Evolutionary conservation across 2,888 invertebrate genomes (phyloP), one percentile per base, ranked within the genome.

Genomic region (Lottia gigantea): DNA sequence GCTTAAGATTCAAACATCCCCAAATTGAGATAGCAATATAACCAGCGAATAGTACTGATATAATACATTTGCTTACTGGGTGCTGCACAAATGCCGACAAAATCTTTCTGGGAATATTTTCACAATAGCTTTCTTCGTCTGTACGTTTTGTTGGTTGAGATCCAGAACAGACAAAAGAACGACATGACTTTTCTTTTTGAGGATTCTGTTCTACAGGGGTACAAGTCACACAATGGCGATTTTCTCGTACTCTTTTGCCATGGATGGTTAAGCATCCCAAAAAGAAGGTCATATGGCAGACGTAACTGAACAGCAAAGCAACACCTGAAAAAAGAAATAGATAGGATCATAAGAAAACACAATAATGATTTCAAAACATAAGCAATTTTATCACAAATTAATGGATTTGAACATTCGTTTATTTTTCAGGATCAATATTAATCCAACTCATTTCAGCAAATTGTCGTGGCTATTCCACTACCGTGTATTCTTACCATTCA

Each of bases 121-220:
- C 83, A 19, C 79, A 75, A 0, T 68, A 61, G 61, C 83, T 81
- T 26, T 83, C 82, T 31, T 78, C 75, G 19, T 80, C 77, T n/a
- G 62, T 68, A 7, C 70, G 62, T 11, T 62, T 65, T 15, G 68
- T 68, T 0, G 83, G 81, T 8, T 74, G 73, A 8, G 74, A 66
- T 11, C 82, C 83, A 3, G 77, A 70, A 71, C 82, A 83, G 65
- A 83, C 94, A 55, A 71, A 67, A 15, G 75, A 65, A 31, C 66
- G 67, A 25, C 76, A 76, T n/a, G 64, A 68, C 23, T 49, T 63
- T 14, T 68, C 55, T 1, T 74, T 75, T 16, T 74, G 64, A 6
- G 72, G 66, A 71, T 73, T 72, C 55, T 79, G 62, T 12, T 74
- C 76, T 23, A 73, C 67, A 15, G 68, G 67, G 26, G 64, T 45